phyloP scores from a whole-genome alignment of 2,888 invertebrate genomes.

The Dolichomitus sp. region DNA sequence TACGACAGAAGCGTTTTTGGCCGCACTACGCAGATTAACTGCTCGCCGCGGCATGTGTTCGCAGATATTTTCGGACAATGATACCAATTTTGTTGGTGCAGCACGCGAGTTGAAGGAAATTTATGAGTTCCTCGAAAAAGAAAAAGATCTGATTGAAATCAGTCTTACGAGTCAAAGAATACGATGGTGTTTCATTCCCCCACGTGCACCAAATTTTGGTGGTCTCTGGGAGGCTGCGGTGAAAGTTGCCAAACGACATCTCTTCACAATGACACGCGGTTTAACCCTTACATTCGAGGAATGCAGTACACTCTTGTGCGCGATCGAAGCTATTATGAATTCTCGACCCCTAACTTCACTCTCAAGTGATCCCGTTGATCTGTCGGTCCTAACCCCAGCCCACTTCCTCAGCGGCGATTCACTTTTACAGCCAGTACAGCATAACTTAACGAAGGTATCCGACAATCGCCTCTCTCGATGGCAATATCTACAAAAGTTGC shows the following conservation, averaged over 20 bases:
- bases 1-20: background rate
- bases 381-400: conserved; percentile 71
- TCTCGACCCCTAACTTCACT: conserved; percentile 63
- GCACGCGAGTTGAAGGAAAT: conserved; percentile 2
- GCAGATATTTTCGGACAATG: background rate
- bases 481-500: conserved; percentile 65
- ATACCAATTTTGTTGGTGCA: conserved; percentile 8
- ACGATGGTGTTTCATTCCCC: conserved; percentile 14
- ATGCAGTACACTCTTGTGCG: conserved; percentile 55
- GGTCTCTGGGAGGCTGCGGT: conserved; percentile 34
- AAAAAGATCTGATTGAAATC: background rate
- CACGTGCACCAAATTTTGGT: conserved; percentile 10
- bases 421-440: conserved; percentile 63
- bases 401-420: conserved; percentile 74
- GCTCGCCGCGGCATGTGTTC: background rate
- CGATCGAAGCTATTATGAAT: conserved; percentile 69
- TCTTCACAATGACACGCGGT: conserved; percentile 13
- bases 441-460: conserved; percentile 42
- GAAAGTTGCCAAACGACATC: conserved; percentile 35
- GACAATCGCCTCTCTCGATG: conserved; percentile 61
- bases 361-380: conserved; percentile 59
- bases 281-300: conserved; percentile 54
- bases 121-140: background rate
- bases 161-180: background rate
- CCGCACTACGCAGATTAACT: background rate